Evolutionary conservation across 2,113 vertebrate species (phyloP).

Genomic region (Bungarus multicinctus): DNA sequence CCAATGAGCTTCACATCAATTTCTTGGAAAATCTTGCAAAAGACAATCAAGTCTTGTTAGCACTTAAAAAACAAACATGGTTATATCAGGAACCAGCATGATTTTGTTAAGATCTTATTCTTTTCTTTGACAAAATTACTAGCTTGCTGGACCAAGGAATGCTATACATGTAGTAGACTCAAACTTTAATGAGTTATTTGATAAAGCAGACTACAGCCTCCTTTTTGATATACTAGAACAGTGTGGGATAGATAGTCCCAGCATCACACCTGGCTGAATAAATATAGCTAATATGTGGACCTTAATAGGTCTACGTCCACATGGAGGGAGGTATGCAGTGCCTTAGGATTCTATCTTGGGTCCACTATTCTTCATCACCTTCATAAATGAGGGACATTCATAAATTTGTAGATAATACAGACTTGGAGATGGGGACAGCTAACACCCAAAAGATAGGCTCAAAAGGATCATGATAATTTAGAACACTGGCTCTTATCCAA

Average conservation of each 20-base stretch:
- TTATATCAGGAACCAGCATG: background rate
- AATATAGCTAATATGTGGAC: background rate
- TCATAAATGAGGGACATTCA: background rate
- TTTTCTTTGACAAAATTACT: background rate
- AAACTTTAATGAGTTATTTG: background rate
- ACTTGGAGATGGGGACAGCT: background rate
- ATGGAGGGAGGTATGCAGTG: background rate
- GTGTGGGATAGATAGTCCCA: background rate
- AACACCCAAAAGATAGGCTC: background rate
- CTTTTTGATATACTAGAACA: background rate
- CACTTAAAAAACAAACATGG: background rate
- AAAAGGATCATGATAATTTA: background rate
- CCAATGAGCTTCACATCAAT: background rate
- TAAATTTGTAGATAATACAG: background rate
- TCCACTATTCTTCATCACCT: background rate
- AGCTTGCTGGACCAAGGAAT: background rate
- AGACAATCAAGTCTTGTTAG: background rate
- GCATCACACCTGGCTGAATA: background rate
- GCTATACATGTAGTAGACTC: background rate
- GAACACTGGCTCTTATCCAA: background rate
- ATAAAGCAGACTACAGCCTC: background rate
- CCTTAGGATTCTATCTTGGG: background rate
- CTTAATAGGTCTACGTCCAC: background rate
- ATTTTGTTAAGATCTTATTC: background rate
- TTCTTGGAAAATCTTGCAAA: background rate